Conservation (phyloP, 2,888 invertebrate species). For the Shargacucullia verbasci region DNA sequence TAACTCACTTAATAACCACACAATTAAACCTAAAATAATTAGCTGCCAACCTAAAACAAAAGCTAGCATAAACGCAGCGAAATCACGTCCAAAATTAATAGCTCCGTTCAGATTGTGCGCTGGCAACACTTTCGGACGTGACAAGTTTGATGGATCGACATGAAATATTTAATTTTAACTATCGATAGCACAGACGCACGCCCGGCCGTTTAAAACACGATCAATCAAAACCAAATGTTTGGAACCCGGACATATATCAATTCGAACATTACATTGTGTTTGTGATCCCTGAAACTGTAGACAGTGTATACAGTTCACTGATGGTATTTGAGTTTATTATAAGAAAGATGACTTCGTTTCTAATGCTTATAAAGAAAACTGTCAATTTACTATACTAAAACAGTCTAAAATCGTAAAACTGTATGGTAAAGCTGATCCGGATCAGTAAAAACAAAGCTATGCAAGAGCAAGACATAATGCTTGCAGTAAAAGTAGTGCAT, state of each 20-base stretch:
- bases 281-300: conserved; percentile 4
- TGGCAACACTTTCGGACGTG: conserved; percentile 57
- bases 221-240: conserved; percentile 63
- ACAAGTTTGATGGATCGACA: conserved; percentile 68
- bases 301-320: not conserved
- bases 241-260: conserved; percentile 20
- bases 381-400: too few relatives aligned
- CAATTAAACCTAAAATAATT: conserved; percentile 3
- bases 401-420: too few relatives aligned
- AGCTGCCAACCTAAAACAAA: conserved; percentile 7
- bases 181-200: conserved; percentile 48
- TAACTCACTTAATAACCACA: too few relatives aligned
- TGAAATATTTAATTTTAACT: conserved; percentile 67
- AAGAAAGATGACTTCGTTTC: too few relatives aligned
- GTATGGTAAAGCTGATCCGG: too few relatives aligned
- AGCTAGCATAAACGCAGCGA: not conserved
- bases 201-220: conserved; percentile 66
- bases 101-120: conserved; percentile 44
- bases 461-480: too few relatives aligned
- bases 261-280: conserved; percentile 16
- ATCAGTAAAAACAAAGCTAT: too few relatives aligned
- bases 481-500: conserved; percentile 12
- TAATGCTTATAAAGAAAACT: too few relatives aligned
- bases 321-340: too few relatives aligned
- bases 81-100: conserved; percentile 22